Evolutionary conservation across 1,140 invertebrate species (phyloP).

Genomic region (Reticulitermes speratus): DNA sequence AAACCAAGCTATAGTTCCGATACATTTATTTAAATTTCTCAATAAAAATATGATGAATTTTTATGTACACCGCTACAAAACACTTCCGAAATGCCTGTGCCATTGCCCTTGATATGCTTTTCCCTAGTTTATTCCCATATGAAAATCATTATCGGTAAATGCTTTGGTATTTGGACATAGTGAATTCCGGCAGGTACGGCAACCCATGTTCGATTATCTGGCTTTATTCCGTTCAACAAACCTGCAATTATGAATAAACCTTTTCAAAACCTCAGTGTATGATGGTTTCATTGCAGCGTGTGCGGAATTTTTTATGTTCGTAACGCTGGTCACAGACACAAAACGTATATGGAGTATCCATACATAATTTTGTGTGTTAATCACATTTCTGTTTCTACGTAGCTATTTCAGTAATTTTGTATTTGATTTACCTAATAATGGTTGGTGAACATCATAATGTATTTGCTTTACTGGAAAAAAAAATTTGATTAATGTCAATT

Average conservation of each 20-base stretch:
- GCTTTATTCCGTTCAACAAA: background rate
- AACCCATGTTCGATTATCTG: background rate
- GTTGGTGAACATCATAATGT: too few relatives aligned
- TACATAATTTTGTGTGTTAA: background rate
- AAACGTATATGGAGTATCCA: background rate
- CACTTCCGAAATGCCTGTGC: background rate
- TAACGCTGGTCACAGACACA: background rate
- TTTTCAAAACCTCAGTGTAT: background rate
- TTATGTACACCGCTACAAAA: too few relatives aligned
- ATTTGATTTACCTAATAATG: too few relatives aligned
- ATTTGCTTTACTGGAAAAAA: too few relatives aligned
- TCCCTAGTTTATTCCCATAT: background rate
- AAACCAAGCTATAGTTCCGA: too few relatives aligned
- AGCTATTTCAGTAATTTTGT: too few relatives aligned
- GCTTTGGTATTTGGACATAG: background rate
- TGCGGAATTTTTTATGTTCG: background rate
- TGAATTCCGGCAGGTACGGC: background rate
- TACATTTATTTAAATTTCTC: too few relatives aligned
- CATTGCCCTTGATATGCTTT: background rate
- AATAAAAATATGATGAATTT: too few relatives aligned
- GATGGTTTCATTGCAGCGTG: background rate
- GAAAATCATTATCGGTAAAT: background rate
- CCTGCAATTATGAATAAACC: background rate
- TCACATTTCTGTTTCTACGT: background rate
- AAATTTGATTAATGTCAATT: too few relatives aligned